Evolutionary conservation across 2,113 vertebrate species (phyloP), one percentile per base, ranked within the genome.

Genomic region (Plecturocebus donacophilus): DNA sequence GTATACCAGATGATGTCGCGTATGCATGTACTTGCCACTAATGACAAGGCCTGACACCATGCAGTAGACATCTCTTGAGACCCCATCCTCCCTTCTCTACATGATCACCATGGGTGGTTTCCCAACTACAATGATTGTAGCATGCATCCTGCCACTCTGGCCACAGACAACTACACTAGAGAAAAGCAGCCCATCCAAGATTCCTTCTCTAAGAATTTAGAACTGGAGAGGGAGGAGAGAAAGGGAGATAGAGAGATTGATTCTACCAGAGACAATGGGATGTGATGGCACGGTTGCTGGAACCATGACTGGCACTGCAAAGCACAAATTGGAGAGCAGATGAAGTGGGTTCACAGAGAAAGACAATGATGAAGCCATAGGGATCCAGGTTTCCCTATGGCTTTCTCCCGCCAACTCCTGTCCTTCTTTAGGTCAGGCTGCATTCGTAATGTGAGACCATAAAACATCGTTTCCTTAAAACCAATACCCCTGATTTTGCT

Each of bases 401-500:
- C 42, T 16, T 32, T 27, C 16, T 61, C 14, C n/a, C 40, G 11
- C n/a, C 38, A 9, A 27, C 9, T 21, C 64, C n/a, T 16, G 3
- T 23, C 52, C n/a, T 73, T 71, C 23, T 32, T 10, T 38, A 47
- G 38, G 38, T 13, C 17, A 54, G 47, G 45, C 27, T 64, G 20
- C 2, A 5, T 79, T 23, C 25, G 38, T 61, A 21, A 16, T 23
- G 8, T n/a, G 10, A 30, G 47, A 23, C 45, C 6, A 47, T 20
- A 77, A 56, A 12, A 73, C 45, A 87, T 71, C 10, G 32, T 73
- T 92, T 93, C 8, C 85, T 94, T 77, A 77, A 94, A 64, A 64
- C 2, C 66, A 82, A 83, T 45, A 40, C 58, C 27, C 35, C 52
- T 94, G 56, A 21, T 9, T 90, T 86, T 79, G 66, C 30, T 66